phyloP scores from a whole-genome alignment of 2,888 invertebrate species.

The Netelia inedita region DNA sequence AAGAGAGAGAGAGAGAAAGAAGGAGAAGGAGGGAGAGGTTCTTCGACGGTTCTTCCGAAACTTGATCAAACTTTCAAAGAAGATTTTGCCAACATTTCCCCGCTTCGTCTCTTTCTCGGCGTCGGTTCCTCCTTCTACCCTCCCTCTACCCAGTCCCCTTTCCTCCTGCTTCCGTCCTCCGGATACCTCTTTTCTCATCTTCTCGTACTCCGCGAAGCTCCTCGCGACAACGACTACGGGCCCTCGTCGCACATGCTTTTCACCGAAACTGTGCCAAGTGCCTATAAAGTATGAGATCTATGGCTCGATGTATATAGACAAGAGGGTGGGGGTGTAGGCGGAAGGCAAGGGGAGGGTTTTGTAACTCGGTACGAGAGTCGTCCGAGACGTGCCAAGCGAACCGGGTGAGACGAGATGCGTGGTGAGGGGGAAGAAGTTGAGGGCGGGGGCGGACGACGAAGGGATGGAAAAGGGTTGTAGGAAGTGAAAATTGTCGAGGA shows the following conservation, averaged over 20 bases:
- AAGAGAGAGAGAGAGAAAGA: not conserved
- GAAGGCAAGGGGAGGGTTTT: not conserved
- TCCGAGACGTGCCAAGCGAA: constrained; percentile 15
- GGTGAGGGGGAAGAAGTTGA: not conserved
- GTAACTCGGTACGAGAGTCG: constrained; percentile 8
- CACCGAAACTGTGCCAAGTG: constrained; percentile 54
- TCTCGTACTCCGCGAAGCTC: not conserved
- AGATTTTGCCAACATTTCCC: constrained; percentile 48
- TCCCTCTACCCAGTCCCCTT: no score
- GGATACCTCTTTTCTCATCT: not conserved
- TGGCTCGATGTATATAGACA: constrained; percentile 17
- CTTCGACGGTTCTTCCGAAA: constrained; percentile 34
- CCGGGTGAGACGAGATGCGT: not conserved
- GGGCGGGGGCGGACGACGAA: not conserved
- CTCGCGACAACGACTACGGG: not conserved
- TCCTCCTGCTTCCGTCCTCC: no score
- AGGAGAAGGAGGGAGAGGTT: constrained; percentile 1
- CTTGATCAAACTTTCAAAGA: constrained; percentile 59
- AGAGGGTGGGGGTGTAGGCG: not conserved
- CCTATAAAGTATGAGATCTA: constrained; percentile 50
- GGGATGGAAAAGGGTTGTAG: not conserved
- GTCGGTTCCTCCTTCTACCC: not conserved
- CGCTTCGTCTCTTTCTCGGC: not conserved
- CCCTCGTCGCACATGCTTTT: constrained; percentile 21
- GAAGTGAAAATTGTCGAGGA: not conserved